A percentile compares a stretch with the other conserved stretches of the same genome.
These are phyloP conservation scores for Harpagifer antarcticus DNA, from an alignment of 2,797 vertebrate species.

Conservation along the genomic window DNA sequence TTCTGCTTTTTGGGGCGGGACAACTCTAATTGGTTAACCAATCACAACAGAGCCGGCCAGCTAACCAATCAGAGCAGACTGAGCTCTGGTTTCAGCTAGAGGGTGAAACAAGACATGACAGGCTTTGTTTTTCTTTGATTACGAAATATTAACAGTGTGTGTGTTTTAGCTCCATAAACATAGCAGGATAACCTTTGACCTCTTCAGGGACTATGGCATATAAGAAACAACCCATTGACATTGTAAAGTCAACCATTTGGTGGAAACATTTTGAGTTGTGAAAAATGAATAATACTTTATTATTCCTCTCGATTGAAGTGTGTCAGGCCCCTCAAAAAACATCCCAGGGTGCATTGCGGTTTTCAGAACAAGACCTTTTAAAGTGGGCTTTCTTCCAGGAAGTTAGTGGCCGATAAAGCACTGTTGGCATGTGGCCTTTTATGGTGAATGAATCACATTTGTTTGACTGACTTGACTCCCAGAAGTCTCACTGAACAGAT, in stretches of 20 bases:
- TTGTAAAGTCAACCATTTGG: neutral
- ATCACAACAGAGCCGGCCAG: no score
- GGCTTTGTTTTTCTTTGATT: no score
- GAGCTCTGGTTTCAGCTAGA: no score
- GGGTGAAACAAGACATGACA: neutral
- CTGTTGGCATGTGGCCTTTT: neutral
- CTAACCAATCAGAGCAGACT: no score
- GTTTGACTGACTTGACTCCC: neutral
- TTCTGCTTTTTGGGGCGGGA: no score
- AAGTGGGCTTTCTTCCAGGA: neutral
- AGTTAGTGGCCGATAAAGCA: neutral
- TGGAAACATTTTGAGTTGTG: neutral
- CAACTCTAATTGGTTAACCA: no score
- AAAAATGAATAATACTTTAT: neutral
- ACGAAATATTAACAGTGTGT: neutral
- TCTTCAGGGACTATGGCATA: neutral
- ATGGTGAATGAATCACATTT: neutral
- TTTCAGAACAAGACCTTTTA: neutral
- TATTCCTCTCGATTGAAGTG: neutral
- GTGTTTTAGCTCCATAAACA: neutral
- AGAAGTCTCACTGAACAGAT: neutral
- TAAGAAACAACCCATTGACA: no score
- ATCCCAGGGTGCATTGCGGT: neutral
- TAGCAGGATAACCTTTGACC: slow-evolving; percentile 20
- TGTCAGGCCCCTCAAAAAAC: neutral